Percentiles rank a stretch among this genome's conserved stretches.
phyloP scores from a whole-genome alignment of 2,888 invertebrate genomes.

The Parelbella ahira region DNA sequence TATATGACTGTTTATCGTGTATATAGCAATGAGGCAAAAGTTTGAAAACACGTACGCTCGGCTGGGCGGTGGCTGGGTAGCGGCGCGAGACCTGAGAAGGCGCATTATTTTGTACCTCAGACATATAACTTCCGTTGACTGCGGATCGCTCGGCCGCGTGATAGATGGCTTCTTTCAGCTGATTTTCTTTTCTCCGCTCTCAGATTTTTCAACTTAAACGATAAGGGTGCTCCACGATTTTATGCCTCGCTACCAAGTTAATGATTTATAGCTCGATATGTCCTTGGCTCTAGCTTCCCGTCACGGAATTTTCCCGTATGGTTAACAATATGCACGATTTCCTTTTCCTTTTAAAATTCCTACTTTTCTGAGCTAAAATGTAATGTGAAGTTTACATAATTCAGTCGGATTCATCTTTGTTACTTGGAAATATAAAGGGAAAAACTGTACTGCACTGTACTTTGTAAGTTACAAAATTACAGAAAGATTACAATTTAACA shows the following conservation, averaged over 20 bases:
- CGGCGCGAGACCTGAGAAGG: too few relatives aligned
- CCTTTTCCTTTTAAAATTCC: neutral
- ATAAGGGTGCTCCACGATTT: conserved; percentile 56
- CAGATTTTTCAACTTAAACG: conserved; percentile 70
- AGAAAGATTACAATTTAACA: too few relatives aligned
- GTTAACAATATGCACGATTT: conserved; percentile 5
- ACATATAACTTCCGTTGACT: conserved; percentile 55
- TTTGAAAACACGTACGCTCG: too few relatives aligned
- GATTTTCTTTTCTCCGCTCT: conserved; percentile 58
- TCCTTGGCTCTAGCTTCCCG: conserved; percentile 19
- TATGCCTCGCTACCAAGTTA: conserved; percentile 49
- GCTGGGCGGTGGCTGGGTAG: too few relatives aligned
- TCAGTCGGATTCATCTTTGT: too few relatives aligned
- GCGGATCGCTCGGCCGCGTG: conserved; percentile 51
- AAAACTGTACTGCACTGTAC: too few relatives aligned
- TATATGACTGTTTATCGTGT: too few relatives aligned
- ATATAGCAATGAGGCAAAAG: too few relatives aligned
- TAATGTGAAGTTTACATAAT: too few relatives aligned
- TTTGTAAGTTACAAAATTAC: too few relatives aligned
- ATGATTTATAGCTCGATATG: conserved; percentile 50
- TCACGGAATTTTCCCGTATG: conserved; percentile 12
- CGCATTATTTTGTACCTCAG: conserved; percentile 57
- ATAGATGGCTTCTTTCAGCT: conserved; percentile 60
- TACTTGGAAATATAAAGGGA: too few relatives aligned
- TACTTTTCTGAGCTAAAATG: too few relatives aligned